Evolutionary conservation across 2,888 invertebrate genomes (phyloP).

Genomic region (Bembecia ichneumoniformis): DNA sequence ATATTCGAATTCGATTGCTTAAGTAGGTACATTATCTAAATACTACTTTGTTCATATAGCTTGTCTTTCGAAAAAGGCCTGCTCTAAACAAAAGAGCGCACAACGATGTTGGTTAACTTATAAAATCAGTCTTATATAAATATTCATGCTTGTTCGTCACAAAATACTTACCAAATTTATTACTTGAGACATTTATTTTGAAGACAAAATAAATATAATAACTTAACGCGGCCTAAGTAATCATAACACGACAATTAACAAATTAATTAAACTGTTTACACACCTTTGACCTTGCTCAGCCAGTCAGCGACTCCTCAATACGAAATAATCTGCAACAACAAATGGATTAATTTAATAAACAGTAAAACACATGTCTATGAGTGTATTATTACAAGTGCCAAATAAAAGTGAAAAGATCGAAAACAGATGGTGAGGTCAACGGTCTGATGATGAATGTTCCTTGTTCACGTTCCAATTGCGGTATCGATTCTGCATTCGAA

Average conservation of each 20-base stretch:
- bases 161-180: too few relatives aligned
- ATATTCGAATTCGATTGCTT: too few relatives aligned
- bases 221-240: too few relatives aligned
- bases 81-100: too few relatives aligned
- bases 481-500: constrained; percentile 33
- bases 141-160: too few relatives aligned
- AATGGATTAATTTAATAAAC: constrained; percentile 8
- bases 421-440: constrained; percentile 39
- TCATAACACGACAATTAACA: background rate
- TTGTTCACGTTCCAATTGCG: constrained; percentile 28
- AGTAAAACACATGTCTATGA: background rate
- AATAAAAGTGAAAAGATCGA: constrained; percentile 21
- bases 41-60: too few relatives aligned
- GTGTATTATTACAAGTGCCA: background rate
- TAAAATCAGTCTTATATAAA: too few relatives aligned
- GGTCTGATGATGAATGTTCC: constrained; percentile 30
- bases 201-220: too few relatives aligned
- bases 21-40: too few relatives aligned
- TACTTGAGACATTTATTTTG: too few relatives aligned
- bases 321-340: constrained; percentile 44
- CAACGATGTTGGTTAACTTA: too few relatives aligned
- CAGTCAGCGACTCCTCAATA: constrained; percentile 36
- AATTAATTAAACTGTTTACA: constrained; percentile 8
- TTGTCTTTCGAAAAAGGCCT: too few relatives aligned
- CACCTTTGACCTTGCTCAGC: constrained; percentile 63